phyloP scores from a whole-genome alignment of 2,797 vertebrate genomes.

The Clarias platycephalus region DNA sequence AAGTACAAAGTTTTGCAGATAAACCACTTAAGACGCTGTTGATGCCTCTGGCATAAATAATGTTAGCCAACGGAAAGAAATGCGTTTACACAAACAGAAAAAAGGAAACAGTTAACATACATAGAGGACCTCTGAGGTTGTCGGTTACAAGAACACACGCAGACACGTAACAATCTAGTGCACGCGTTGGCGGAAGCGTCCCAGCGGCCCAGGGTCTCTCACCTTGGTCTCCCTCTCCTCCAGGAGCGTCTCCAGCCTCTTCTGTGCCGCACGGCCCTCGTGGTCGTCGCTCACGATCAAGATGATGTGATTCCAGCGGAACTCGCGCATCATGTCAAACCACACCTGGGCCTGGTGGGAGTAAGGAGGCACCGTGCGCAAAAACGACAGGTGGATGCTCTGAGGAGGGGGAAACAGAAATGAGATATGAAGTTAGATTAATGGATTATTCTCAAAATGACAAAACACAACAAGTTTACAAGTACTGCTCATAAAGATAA shows the following conservation, averaged over 20 bases:
- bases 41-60: constrained; percentile 79
- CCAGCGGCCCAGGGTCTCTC: constrained; percentile 63
- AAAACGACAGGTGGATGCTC: constrained; percentile 98
- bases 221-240: constrained; percentile 98
- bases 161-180: constrained; percentile 32
- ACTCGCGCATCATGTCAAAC: constrained; percentile 99
- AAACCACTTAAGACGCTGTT: constrained; percentile 82
- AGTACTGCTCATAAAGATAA: no score
- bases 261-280: constrained; percentile 96
- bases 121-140: constrained; percentile 65
- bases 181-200: constrained; percentile 14
- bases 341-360: constrained; percentile 98
- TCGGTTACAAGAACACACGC: constrained; percentile 53
- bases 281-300: constrained; percentile 98
- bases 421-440: background rate
- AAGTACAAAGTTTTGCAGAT: constrained; percentile 84
- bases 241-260: constrained; percentile 95
- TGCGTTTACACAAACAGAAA: constrained; percentile 81
- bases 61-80: constrained; percentile 85
- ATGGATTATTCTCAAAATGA: background rate
- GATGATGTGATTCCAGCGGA: constrained; percentile 98
- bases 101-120: constrained; percentile 78
- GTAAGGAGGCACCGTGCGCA: constrained; percentile 95
- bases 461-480: background rate
- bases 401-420: constrained; percentile 51